Conservation (phyloP, 2,888 invertebrate genomes). For the Dorcus hopei region DNA sequence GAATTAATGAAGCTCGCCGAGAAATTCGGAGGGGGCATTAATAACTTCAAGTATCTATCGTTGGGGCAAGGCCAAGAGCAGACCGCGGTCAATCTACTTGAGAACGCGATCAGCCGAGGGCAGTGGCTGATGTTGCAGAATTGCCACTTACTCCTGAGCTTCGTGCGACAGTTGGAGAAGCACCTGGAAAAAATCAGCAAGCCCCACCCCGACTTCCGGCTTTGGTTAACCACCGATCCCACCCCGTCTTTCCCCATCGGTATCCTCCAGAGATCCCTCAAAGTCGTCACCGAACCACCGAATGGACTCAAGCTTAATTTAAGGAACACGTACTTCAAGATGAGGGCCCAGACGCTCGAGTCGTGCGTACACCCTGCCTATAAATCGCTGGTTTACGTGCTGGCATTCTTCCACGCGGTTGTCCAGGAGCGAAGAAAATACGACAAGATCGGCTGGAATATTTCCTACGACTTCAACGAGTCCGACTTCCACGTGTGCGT, state of each 20-base stretch:
- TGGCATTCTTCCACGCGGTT: conserved; percentile 92
- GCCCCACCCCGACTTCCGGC: conserved; percentile 86
- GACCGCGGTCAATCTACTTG: conserved; percentile 69
- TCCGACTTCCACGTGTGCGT: conserved; percentile 88
- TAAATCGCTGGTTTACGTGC: conserved; percentile 77
- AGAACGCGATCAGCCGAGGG: conserved; percentile 69
- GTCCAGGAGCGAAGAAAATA: conserved; percentile 90
- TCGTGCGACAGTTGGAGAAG: conserved; percentile 79
- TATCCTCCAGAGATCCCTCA: conserved; percentile 66
- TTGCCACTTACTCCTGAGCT: conserved; percentile 80
- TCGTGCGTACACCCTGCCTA: conserved; percentile 74
- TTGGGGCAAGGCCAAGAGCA: conserved; percentile 92
- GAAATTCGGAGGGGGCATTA: conserved; percentile 64
- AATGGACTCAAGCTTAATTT: conserved; percentile 87
- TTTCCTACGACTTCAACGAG: conserved; percentile 89
- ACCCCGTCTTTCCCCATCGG: conserved; percentile 85
- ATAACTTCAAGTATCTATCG: conserved; percentile 83
- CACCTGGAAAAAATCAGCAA: conserved; percentile 73
- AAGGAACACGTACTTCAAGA: conserved; percentile 84
- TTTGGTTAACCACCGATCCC: conserved; percentile 92
- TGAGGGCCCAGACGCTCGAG: conserved; percentile 70
- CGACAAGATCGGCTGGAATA: conserved; percentile 94
- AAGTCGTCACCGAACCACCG: conserved; percentile 91
- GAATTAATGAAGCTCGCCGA: conserved; percentile 79
- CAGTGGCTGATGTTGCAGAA: conserved; percentile 93